Evolutionary conservation across 2,888 invertebrate genomes (phyloP).

Genomic region (Thalpophila matura): DNA sequence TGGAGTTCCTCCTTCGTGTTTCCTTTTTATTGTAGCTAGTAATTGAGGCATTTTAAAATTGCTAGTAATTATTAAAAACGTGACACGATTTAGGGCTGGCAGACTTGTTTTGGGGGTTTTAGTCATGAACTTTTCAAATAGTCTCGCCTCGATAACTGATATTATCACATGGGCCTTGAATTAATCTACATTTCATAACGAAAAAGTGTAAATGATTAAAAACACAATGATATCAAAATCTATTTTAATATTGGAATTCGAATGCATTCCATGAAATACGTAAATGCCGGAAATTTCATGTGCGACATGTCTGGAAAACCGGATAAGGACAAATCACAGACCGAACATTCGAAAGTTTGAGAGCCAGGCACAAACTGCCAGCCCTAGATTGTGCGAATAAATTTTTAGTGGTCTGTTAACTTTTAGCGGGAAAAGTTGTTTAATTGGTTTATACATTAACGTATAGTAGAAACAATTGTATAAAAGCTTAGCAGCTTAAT

Average conservation of each 20-base stretch:
- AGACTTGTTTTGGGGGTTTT: neutral
- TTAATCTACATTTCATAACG: neutral
- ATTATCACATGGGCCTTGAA: neutral
- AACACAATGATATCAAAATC: neutral
- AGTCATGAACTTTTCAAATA: neutral
- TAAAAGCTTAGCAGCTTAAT: conserved; percentile 35
- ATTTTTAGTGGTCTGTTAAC: conserved; percentile 45
- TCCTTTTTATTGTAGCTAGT: conserved; percentile 21
- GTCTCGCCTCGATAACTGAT: too few relatives aligned
- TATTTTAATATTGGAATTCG: conserved; percentile 1
- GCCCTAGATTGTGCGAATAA: conserved; percentile 31
- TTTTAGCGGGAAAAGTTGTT: conserved; percentile 53
- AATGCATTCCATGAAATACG: conserved; percentile 36
- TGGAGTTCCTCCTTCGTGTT: conserved; percentile 13
- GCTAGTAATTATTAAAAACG: conserved; percentile 28
- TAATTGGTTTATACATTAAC: conserved; percentile 52
- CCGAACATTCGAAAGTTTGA: conserved; percentile 18
- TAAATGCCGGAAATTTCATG: conserved; percentile 50
- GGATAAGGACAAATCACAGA: conserved; percentile 40
- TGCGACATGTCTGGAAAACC: conserved; percentile 47
- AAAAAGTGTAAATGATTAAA: neutral
- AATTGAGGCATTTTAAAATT: conserved; percentile 10
- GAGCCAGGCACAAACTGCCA: conserved; percentile 15
- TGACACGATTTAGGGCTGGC: conserved; percentile 17
- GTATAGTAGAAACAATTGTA: conserved; percentile 40